These are phyloP conservation scores for Syngnathoides biaculeatus DNA, from an alignment of 2,113 vertebrate species.

Conservation along the genomic window DNA sequence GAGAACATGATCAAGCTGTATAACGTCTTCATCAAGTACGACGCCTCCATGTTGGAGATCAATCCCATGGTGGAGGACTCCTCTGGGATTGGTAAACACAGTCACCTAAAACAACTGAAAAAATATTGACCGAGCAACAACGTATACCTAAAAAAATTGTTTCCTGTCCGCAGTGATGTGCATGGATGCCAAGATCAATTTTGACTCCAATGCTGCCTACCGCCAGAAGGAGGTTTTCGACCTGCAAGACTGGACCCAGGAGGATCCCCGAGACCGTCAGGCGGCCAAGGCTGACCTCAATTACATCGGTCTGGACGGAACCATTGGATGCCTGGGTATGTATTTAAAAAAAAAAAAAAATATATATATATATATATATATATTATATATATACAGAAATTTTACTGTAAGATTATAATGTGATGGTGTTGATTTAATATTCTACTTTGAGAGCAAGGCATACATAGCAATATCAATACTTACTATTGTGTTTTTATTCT, in stretches of 20 bases:
- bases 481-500: too few relatives aligned
- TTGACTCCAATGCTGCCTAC: slow-evolving; percentile 92
- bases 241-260: slow-evolving; percentile 93
- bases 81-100: slow-evolving; percentile 83
- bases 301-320: slow-evolving; percentile 95
- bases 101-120: background rate
- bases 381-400: too few relatives aligned
- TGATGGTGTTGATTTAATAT: too few relatives aligned
- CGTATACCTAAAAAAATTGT: background rate
- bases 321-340: slow-evolving; percentile 92
- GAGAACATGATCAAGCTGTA: slow-evolving; percentile 95
- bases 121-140: background rate
- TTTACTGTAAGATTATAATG: too few relatives aligned
- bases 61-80: slow-evolving; percentile 98
- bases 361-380: too few relatives aligned
- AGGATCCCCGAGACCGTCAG: slow-evolving; percentile 85
- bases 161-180: slow-evolving; percentile 82
- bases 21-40: slow-evolving; percentile 91
- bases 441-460: too few relatives aligned
- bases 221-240: slow-evolving; percentile 91
- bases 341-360: too few relatives aligned
- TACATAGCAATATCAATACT: too few relatives aligned
- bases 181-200: slow-evolving; percentile 99
- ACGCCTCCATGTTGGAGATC: slow-evolving; percentile 98
- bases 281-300: slow-evolving; percentile 90